Evolutionary conservation across 2,797 vertebrate genomes (phyloP).

Genomic region (Danio tinwini): DNA sequence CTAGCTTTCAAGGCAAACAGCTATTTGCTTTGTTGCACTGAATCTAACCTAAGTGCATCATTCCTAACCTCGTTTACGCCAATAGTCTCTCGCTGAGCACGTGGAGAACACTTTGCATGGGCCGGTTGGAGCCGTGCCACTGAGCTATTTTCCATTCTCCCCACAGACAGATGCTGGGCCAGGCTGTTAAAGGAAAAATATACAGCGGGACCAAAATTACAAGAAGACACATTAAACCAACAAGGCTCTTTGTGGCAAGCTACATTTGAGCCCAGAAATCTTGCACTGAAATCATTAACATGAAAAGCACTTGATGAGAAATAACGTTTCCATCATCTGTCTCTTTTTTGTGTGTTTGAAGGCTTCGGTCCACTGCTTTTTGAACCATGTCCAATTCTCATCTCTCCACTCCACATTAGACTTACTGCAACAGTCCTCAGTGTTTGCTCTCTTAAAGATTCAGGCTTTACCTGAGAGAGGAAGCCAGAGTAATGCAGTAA

Average conservation of each 20-base stretch:
- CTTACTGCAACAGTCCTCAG: conserved; percentile 21
- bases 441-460: conserved; percentile 2
- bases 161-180: conserved; percentile 61
- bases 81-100: conserved; percentile 48
- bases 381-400: conserved; percentile 30
- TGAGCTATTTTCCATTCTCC: conserved; percentile 61
- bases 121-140: conserved; percentile 48
- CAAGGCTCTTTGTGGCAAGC: conserved; percentile 47
- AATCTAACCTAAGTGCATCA: conserved; percentile 14
- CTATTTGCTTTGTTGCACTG: conserved; percentile 15
- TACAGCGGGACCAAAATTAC: conserved; percentile 54
- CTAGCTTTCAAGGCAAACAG: conserved; percentile 30
- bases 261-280: conserved; percentile 38
- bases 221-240: conserved; percentile 55
- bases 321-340: conserved; percentile 31
- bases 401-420: conserved; percentile 22
- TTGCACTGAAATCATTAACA: conserved; percentile 54
- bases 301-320: conserved; percentile 56
- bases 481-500: conserved; percentile 15
- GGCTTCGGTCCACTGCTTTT: conserved; percentile 23
- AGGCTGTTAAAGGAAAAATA: conserved; percentile 53
- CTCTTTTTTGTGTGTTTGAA: conserved; percentile 19
- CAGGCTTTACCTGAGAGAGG: conserved; percentile 20
- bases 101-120: conserved; percentile 57
- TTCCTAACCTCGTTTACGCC: conserved; percentile 33